A percentile compares a stretch with the other conserved stretches of the same genome.
These are phyloP conservation scores for Urechis unicinctus DNA, from an alignment of 2,888 invertebrate genomes.

Conservation along the genomic window DNA sequence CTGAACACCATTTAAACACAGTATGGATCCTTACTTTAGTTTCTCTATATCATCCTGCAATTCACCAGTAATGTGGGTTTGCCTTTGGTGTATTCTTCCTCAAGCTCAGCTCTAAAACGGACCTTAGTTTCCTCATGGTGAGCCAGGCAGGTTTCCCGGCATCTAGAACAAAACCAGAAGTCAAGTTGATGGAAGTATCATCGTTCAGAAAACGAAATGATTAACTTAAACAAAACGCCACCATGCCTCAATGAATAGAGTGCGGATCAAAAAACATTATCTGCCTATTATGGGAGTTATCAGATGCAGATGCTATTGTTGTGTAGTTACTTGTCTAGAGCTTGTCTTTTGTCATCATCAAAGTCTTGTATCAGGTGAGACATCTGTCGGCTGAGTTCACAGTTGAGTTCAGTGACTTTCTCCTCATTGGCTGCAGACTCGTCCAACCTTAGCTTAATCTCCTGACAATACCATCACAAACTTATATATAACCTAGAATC, in stretches of 20 bases:
- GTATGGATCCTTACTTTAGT: slow-evolving; percentile 3
- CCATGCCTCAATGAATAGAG: too few relatives aligned
- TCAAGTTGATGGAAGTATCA: too few relatives aligned
- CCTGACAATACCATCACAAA: too few relatives aligned
- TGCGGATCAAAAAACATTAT: too few relatives aligned
- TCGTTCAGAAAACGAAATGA: too few relatives aligned
- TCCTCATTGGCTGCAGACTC: slow-evolving; percentile 37
- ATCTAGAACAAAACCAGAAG: slow-evolving; percentile 18
- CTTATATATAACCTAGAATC: too few relatives aligned
- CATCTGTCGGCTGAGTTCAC: slow-evolving; percentile 38
- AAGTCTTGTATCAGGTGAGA: slow-evolving; percentile 38
- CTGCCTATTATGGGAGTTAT: not conserved
- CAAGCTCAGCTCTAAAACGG: slow-evolving; percentile 28
- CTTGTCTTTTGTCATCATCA: slow-evolving; percentile 37
- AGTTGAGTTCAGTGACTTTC: slow-evolving; percentile 33
- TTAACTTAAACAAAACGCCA: too few relatives aligned
- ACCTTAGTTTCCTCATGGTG: slow-evolving; percentile 35
- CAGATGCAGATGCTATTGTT: too few relatives aligned
- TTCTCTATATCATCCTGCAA: slow-evolving; percentile 83
- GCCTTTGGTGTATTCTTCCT: slow-evolving; percentile 44
- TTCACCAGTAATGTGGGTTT: slow-evolving; percentile 66
- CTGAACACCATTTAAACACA: too few relatives aligned
- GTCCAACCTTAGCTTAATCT: slow-evolving; percentile 30
- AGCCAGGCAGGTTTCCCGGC: slow-evolving; percentile 29
- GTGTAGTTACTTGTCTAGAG: slow-evolving; percentile 31